Base-by-base conservation (phyloP, 2,797 vertebrate genomes). In the Hemitrygon akajei region DNA sequence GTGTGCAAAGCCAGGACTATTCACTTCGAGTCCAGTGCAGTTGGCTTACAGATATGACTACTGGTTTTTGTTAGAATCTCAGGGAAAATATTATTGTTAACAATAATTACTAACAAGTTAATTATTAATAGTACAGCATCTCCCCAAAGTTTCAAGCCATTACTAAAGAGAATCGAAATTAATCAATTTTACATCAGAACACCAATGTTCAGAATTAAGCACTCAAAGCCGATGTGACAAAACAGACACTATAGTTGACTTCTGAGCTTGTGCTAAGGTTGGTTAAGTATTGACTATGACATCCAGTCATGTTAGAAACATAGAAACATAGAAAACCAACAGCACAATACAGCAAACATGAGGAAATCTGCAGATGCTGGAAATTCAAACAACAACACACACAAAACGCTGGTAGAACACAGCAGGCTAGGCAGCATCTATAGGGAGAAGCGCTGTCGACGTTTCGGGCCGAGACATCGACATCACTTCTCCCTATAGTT, bases 141-240 rank as follows among this genome's bases (percentile, higher is more conserved):
- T 58, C 27, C 56, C 18, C 40, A 14, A 47, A 56, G 82, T 27
- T 58, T 7, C 25, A 56, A 47, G 47, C 1, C 40, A 58, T 60
- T 60, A 25, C 47, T 84, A 27, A 30, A 25, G 82, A 25, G 47
- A 86, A 86, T 86, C 12, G 27, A 58, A 86, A 86, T 30, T 27
- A 47, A 25, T 86, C 22, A 30, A 86, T 84, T 84, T 84, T 84
- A 84, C 56, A 84, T 82, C 47, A 82, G 22, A 82, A 82, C 80
- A 40, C 40, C 5, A 22, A 7, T 82, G 81, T 0, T 3, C 22
- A 14, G 34, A 37, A 37, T 81, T 73, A 73, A 73, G 71, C n/a
- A 79, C 37, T 79, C 77, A 2, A 12, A 79, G 77, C 12, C 77
- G 37, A 79, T 34, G 77, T 79, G 77, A 79, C n/a, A 79, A 79